Percentiles rank a stretch among this genome's conserved stretches.
Conservation (phyloP, 2,113 vertebrate species). For the Bos indicus region DNA sequence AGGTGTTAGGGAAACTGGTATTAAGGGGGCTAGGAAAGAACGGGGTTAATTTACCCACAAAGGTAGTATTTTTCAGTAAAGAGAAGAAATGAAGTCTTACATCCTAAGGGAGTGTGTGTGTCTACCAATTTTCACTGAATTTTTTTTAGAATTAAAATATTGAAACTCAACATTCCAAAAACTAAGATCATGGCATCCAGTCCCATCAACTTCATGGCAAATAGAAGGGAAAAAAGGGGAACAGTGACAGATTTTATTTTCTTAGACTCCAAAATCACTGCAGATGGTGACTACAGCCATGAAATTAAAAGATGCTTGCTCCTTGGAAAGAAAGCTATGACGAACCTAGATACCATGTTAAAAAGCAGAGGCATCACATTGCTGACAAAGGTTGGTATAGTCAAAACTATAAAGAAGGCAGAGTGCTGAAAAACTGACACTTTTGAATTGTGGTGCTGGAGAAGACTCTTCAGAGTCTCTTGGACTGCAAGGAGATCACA, state of each 20-base stretch:
- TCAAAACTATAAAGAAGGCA: not conserved
- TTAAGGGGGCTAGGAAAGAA: not conserved
- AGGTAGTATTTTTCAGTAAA: not conserved
- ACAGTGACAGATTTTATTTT: not conserved
- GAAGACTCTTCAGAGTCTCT: not conserved
- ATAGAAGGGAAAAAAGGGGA: not conserved
- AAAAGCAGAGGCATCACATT: not conserved
- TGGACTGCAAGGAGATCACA: not conserved
- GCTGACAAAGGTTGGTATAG: not conserved
- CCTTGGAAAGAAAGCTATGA: not conserved
- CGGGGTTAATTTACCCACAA: not conserved
- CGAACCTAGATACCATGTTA: not conserved
- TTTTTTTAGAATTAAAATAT: not conserved
- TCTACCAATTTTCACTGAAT: not conserved
- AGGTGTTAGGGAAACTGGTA: not conserved
- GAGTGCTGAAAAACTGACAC: not conserved
- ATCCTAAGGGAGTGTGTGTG: not conserved
- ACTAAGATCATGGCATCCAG: not conserved
- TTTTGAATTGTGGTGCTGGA: not conserved
- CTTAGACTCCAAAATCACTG: not conserved
- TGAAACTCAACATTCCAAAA: not conserved
- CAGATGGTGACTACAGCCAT: not conserved
- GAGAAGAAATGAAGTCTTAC: not conserved
- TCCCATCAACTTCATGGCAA: not conserved
- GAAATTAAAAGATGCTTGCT: not conserved